Evolutionary conservation across 2,888 invertebrate species (phyloP).

Genomic region (Lamproptera curius): DNA sequence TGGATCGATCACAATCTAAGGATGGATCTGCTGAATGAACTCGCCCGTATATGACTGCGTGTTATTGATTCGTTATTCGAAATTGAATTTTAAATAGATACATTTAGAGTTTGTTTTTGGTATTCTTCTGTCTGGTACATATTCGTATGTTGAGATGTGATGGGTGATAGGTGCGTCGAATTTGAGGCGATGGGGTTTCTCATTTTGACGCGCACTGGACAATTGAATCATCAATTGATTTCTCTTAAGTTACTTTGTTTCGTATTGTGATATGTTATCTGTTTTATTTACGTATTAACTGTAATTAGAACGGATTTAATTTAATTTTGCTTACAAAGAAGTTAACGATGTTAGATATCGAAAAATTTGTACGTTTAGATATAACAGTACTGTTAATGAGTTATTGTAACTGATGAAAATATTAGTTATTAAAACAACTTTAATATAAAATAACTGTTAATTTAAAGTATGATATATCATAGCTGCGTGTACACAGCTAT

Average conservation of each 20-base stretch:
- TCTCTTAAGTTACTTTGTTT: not conserved
- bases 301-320: too few species aligned
- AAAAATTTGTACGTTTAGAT: too few species aligned
- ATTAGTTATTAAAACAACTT: too few species aligned
- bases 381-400: too few species aligned
- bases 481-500: too few species aligned
- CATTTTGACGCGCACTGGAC: constrained; percentile 57
- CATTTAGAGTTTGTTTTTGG: constrained; percentile 33
- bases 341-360: too few species aligned
- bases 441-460: too few species aligned
- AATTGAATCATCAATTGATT: constrained; percentile 54
- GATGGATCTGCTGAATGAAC: constrained; percentile 65
- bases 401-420: too few species aligned
- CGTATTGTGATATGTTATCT: not conserved
- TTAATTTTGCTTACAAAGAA: too few species aligned
- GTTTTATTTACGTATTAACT: too few species aligned
- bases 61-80: constrained; percentile 29
- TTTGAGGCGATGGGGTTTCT: constrained; percentile 53
- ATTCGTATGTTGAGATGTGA: constrained; percentile 39
- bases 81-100: too few species aligned
- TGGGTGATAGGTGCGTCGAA: constrained; percentile 61
- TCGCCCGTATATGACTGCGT: constrained; percentile 54
- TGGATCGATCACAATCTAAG: constrained; percentile 74
- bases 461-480: too few species aligned
- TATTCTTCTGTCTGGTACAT: constrained; percentile 21